These are phyloP conservation scores for Eurosta solidaginis DNA, from an alignment of 1,140 invertebrate genomes.

Conservation along the genomic window DNA sequence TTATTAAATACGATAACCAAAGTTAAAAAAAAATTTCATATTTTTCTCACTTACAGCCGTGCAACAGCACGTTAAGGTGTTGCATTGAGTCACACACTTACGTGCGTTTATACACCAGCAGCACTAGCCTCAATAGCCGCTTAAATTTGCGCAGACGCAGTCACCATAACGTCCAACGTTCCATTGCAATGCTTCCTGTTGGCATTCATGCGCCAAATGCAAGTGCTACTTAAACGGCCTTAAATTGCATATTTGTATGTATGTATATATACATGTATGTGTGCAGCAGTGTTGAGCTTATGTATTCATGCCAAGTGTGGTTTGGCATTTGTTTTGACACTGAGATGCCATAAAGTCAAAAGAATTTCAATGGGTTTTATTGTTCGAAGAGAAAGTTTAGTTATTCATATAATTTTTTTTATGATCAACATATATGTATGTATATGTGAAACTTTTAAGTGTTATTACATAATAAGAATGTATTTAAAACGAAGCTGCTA, in stretches of 20 bases:
- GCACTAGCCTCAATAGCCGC: no score
- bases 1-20: background rate
- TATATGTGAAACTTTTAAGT: no score
- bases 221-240: slow-evolving; percentile 17
- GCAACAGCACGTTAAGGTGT: no score
- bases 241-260: slow-evolving; percentile 22
- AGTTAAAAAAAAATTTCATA: no score
- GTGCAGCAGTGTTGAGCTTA: background rate
- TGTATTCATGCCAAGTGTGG: background rate
- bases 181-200: slow-evolving; percentile 2
- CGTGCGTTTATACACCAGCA: no score
- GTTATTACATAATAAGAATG: no score
- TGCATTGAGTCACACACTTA: no score
- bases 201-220: background rate
- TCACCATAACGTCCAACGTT: background rate
- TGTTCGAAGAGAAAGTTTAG: background rate
- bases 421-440: background rate
- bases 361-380: background rate
- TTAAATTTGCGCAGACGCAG: background rate
- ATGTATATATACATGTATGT: background rate
- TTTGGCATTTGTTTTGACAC: background rate
- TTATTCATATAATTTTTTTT: background rate
- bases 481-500: no score
- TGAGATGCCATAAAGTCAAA: background rate
- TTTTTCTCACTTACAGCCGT: no score